Evolutionary conservation across 2,888 invertebrate genomes (phyloP), one percentile per base, ranked within the genome.

Genomic region (Ectemnius lituratus): DNA sequence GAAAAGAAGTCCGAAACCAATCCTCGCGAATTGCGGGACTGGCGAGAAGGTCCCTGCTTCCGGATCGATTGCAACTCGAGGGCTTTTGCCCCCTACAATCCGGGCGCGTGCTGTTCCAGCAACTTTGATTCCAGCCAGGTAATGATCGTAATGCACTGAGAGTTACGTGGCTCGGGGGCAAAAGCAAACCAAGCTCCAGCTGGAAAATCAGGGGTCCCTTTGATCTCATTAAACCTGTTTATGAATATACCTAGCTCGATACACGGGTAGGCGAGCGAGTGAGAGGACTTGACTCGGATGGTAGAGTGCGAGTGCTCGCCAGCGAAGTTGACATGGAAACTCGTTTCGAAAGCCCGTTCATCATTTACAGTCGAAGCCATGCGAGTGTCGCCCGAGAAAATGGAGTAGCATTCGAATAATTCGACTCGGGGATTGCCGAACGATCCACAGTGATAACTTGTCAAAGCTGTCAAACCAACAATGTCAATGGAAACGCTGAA

Each of bases 1-100:
- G 77, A 78, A 81, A 75, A 73, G 67, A 75, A 80, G 76, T 80
- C 74, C 69, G 75, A 79, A 84, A 84, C 77, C 81, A 85, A 86
- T 85, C 83, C 78, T 74, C 76, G 78, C 70, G 56, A 81, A 73
- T 77, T 79, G 71, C 68, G 77, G 79, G 75, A 78, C 75, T 70
- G 70, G 73, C 69, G 78, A 78, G 83, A 85, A 80, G 69, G 73
- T 78, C 75, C 73, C 70, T 73, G 64, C 68, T 64, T 80, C 72
- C 75, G 74, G 72, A 77, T 83, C 81, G 72, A 82, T 82, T 70
- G 66, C 70, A 63, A 68, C 56, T 81, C 72, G 67, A 75, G 81
- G 23, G 78, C 56, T 16, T 67, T 62, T 61, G 47, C 72, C 70
- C 67, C 61, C 69, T 23, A 64, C 68, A 60, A 73, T 70, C 70